These are phyloP conservation scores for Microtus richardsoni DNA, from an alignment of 2,113 vertebrate species.

Conservation along the genomic window DNA sequence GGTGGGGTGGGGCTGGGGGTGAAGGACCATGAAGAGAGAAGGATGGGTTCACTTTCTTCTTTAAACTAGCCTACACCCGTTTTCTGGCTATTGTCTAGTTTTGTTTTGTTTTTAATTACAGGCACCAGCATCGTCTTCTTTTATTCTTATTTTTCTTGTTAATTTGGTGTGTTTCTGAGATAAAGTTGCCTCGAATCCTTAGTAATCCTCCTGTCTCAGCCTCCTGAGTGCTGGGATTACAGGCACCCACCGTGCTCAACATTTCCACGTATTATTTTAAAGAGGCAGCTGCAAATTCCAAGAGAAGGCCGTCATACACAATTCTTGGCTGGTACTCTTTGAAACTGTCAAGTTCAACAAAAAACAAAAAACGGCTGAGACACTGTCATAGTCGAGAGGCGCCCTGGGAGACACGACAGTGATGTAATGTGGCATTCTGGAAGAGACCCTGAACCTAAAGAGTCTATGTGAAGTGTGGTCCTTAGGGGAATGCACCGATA, in stretches of 20 bases:
- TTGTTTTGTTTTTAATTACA: neutral
- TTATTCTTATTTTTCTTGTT: neutral
- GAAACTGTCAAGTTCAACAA: neutral
- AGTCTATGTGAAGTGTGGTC: neutral
- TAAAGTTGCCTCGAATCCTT: neutral
- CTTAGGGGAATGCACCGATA: neutral
- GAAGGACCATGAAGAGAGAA: neutral
- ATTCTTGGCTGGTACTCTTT: neutral
- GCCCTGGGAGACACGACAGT: accelerated
- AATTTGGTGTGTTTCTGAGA: neutral
- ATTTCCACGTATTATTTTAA: neutral
- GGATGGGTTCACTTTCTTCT: neutral
- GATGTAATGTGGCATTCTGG: neutral
- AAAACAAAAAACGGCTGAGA: neutral
- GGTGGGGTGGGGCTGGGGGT: neutral
- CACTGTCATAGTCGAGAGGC: neutral
- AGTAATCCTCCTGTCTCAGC: neutral
- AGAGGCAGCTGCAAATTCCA: neutral
- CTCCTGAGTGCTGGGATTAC: neutral
- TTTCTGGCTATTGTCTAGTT: neutral
- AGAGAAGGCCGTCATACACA: neutral
- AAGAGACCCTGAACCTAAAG: neutral
- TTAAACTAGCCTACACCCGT: neutral
- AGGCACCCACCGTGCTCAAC: neutral
- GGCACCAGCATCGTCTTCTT: neutral